phyloP scores from a whole-genome alignment of 2,113 vertebrate genomes.

The Dasyprocta punctata region DNA sequence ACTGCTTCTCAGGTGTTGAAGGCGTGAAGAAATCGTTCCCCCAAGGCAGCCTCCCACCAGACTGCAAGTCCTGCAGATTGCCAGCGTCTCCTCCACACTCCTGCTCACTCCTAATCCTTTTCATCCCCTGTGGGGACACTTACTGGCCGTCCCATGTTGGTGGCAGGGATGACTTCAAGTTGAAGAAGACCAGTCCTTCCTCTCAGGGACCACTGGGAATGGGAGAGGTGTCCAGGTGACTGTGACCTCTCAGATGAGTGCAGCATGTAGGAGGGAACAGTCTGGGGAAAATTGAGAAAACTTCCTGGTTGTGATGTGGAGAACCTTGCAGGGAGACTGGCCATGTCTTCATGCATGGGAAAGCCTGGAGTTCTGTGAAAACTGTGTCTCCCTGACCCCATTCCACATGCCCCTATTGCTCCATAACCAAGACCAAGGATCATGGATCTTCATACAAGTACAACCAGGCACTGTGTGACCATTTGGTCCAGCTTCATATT shows the following conservation, averaged over 20 bases:
- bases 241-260: fast-evolving
- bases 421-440: neutral
- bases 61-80: fast-evolving
- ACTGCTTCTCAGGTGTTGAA: neutral
- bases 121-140: neutral
- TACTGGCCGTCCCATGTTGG: neutral
- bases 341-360: fast-evolving
- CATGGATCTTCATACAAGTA: fast-evolving
- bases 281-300: neutral
- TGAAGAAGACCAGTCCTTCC: neutral
- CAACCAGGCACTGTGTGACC: fast-evolving
- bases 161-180: neutral
- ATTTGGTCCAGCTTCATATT: fast-evolving
- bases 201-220: neutral
- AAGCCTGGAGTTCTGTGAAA: fast-evolving
- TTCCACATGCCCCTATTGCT: neutral
- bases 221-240: neutral
- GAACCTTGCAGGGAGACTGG: fast-evolving
- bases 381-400: fast-evolving
- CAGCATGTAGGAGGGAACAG: fast-evolving
- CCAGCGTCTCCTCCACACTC: fast-evolving
- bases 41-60: fast-evolving
- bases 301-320: fast-evolving
- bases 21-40: no score
- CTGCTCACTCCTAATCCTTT: no score